These are phyloP conservation scores for Perognathus longimembris DNA, from an alignment of 2,113 vertebrate species.

Conservation along the genomic window DNA sequence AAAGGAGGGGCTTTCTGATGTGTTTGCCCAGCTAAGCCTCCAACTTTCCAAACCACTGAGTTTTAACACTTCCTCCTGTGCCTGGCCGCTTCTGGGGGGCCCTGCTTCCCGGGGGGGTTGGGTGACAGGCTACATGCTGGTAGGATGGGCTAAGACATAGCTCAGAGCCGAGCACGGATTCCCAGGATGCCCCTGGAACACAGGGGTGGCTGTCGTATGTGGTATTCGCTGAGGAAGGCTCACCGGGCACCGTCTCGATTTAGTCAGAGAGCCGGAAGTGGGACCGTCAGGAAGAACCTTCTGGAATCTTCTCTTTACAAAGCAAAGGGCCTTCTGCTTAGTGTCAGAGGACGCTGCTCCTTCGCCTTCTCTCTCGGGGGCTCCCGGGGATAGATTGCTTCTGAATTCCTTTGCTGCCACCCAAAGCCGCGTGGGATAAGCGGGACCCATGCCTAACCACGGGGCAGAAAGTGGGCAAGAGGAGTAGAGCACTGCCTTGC, in stretches of 20 bases:
- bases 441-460: neutral
- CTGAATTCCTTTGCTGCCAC: accelerated
- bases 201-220: slow-evolving; percentile 34
- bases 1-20: slow-evolving; percentile 78
- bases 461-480: neutral
- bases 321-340: neutral
- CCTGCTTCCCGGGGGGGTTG: slow-evolving; percentile 54
- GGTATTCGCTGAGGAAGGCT: neutral
- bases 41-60: slow-evolving; percentile 83
- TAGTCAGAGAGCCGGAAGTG: neutral
- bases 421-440: neutral
- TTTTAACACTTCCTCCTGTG: slow-evolving; percentile 80
- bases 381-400: neutral
- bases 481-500: neutral
- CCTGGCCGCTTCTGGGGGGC: slow-evolving; percentile 74
- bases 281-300: no score
- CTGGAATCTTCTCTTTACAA: neutral
- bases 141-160: slow-evolving; percentile 64
- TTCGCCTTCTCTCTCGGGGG: accelerated
- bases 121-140: slow-evolving; percentile 57
- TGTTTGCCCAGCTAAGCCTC: slow-evolving; percentile 76
- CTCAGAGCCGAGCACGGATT: slow-evolving; percentile 66
- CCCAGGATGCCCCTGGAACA: neutral
- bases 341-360: no score
- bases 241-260: neutral